These are phyloP conservation scores for Leistus spinibarbis DNA, from an alignment of 2,888 invertebrate genomes.

Conservation along the genomic window DNA sequence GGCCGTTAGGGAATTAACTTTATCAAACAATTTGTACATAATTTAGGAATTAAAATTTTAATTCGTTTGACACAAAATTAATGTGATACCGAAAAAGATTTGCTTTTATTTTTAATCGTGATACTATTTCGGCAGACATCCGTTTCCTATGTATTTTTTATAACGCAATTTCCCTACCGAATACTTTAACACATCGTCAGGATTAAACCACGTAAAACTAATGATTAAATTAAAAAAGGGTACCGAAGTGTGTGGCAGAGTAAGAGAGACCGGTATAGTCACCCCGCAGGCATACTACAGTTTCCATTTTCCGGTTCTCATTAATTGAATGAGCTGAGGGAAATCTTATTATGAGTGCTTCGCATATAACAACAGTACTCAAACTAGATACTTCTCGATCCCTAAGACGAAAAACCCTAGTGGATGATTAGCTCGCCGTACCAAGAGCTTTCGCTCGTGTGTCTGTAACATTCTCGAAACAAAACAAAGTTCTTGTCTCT, in stretches of 20 bases:
- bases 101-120: too few species aligned
- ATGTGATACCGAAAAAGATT: background rate
- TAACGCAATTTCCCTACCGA: background rate
- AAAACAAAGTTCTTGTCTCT: too few species aligned
- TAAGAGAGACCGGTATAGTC: background rate
- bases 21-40: too few species aligned
- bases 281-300: conserved; percentile 13
- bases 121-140: too few species aligned
- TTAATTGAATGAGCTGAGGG: conserved; percentile 29
- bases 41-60: too few species aligned
- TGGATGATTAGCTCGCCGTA: too few species aligned
- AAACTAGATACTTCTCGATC: background rate
- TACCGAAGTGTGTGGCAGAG: background rate
- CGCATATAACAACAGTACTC: background rate
- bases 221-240: conserved; percentile 25
- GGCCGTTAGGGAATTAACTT: too few species aligned
- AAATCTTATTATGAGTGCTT: conserved; percentile 28
- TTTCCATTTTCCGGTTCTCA: conserved; percentile 29
- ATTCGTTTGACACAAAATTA: too few species aligned
- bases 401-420: background rate
- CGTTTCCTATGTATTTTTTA: too few species aligned
- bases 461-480: too few species aligned
- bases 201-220: conserved; percentile 4
- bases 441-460: too few species aligned
- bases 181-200: conserved; percentile 4